These are phyloP conservation scores for Laothoe populi DNA, from an alignment of 2,888 invertebrate genomes.

Conservation along the genomic window DNA sequence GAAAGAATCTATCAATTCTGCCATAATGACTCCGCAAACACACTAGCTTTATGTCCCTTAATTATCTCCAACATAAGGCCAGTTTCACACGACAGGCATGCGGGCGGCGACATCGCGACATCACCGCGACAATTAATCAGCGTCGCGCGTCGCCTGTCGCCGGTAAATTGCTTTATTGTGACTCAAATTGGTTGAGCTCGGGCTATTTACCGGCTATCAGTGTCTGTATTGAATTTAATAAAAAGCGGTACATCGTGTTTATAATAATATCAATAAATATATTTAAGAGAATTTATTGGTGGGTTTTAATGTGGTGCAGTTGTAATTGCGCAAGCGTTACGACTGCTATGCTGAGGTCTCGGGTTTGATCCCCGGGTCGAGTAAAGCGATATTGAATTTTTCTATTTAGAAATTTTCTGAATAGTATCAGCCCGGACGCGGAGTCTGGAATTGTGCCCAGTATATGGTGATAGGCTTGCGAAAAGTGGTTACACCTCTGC, in stretches of 20 bases:
- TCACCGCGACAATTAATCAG: constrained; percentile 58
- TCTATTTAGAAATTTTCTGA: no score
- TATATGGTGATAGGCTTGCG: no score
- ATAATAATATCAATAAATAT: no score
- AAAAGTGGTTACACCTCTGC: no score
- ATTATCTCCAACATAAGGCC: constrained; percentile 48
- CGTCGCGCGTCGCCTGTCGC: constrained; percentile 54
- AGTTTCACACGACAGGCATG: constrained; percentile 52
- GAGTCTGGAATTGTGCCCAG: no score
- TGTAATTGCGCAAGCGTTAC: no score
- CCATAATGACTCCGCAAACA: background rate
- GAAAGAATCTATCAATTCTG: background rate
- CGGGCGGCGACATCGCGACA: constrained; percentile 64
- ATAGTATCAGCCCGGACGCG: no score
- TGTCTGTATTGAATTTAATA: constrained; percentile 36
- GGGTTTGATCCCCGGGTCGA: no score
- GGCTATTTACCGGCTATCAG: constrained; percentile 50
- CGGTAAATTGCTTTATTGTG: constrained; percentile 49
- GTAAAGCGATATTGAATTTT: no score
- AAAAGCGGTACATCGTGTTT: background rate
- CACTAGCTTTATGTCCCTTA: background rate
- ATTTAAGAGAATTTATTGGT: no score
- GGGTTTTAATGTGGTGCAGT: no score
- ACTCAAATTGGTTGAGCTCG: constrained; percentile 43
- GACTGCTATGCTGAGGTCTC: no score